Conservation (phyloP, 1,140 invertebrate genomes). For the Chionoecetes opilio region DNA sequence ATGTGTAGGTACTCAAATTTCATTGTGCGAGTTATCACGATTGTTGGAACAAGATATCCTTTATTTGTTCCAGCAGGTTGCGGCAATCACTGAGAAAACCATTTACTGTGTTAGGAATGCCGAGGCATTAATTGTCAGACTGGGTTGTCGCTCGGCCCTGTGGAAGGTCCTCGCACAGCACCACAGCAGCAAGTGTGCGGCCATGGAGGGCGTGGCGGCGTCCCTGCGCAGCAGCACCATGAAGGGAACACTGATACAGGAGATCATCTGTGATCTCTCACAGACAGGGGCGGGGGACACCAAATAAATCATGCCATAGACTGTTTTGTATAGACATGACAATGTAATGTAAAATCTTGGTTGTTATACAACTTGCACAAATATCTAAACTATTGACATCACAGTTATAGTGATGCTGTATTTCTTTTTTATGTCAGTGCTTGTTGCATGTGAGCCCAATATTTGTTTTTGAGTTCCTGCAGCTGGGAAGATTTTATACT, state of each 20-base stretch:
- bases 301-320: neutral
- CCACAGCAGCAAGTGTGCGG: neutral
- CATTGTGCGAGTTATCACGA: neutral
- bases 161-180: conserved; percentile 50
- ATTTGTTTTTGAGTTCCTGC: no score
- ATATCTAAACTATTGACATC: no score
- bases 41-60: conserved; percentile 66
- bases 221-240: conserved; percentile 18
- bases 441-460: no score
- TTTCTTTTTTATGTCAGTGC: no score
- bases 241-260: neutral
- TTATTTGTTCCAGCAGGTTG: conserved; percentile 39
- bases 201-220: neutral
- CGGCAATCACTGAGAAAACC: conserved; percentile 40
- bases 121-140: conserved; percentile 64
- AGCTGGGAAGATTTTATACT: no score
- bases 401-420: no score
- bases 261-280: conserved; percentile 60
- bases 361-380: no score
- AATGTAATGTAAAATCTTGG: no score
- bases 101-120: conserved; percentile 60
- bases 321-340: no score
- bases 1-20: neutral
- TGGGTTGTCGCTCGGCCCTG: conserved; percentile 64
- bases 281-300: neutral